Conservation (phyloP, 2,888 invertebrate genomes). For the Brachyopa scutellaris region DNA sequence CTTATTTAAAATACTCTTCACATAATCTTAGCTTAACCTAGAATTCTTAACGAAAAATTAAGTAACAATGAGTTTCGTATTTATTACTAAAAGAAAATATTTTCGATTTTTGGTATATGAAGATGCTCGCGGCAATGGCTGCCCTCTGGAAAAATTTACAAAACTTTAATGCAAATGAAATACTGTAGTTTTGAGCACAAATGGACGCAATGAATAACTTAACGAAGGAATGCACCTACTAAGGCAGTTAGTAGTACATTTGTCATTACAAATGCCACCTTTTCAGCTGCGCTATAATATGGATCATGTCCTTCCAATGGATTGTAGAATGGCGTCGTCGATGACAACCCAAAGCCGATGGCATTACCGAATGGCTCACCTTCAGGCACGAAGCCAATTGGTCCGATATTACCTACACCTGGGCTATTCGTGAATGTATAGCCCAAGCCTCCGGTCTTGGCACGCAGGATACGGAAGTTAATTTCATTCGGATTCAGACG, state of each 20-base stretch:
- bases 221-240: conserved; percentile 27
- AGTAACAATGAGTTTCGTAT: conserved; percentile 29
- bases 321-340: conserved; percentile 75
- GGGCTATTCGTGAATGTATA: conserved; percentile 84
- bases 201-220: neutral
- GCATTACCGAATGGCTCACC: conserved; percentile 72
- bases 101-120: conserved; percentile 66
- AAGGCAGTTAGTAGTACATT: conserved; percentile 33
- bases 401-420: conserved; percentile 73
- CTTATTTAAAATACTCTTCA: conserved; percentile 9
- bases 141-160: conserved; percentile 31
- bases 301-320: conserved; percentile 68
- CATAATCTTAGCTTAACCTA: conserved; percentile 14
- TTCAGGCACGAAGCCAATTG: conserved; percentile 69
- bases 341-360: conserved; percentile 70
- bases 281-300: conserved; percentile 56
- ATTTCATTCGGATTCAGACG: conserved; percentile 84
- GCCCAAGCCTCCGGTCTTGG: conserved; percentile 85
- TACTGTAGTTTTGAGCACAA: conserved; percentile 51
- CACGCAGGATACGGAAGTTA: conserved; percentile 87
- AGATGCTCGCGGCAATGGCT: conserved; percentile 17
- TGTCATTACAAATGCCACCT: conserved; percentile 14
- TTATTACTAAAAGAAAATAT: neutral
- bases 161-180: conserved; percentile 46
- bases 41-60: conserved; percentile 30